Evolutionary conservation across 2,888 invertebrate genomes (phyloP).

Genomic region (Leucania comma): DNA sequence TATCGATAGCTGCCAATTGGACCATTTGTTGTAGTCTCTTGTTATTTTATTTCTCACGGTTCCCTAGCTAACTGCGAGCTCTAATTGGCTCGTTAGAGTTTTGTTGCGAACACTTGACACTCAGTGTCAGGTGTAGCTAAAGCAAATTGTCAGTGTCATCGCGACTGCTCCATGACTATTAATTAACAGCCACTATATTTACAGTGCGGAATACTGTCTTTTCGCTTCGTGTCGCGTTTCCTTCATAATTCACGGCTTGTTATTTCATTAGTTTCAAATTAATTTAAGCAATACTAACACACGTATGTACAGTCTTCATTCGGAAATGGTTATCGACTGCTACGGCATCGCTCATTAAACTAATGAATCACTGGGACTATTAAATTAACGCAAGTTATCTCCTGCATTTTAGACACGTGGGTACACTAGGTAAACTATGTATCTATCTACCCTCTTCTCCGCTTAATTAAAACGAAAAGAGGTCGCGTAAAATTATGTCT

Average conservation of each 20-base stretch:
- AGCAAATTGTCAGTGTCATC: slow-evolving; percentile 49
- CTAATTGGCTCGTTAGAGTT: slow-evolving; percentile 65
- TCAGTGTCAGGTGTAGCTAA: slow-evolving; percentile 56
- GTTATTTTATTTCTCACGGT: slow-evolving; percentile 67
- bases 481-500: slow-evolving; percentile 62
- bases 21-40: slow-evolving; percentile 29
- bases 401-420: slow-evolving; percentile 27
- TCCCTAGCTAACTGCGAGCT: slow-evolving; percentile 55
- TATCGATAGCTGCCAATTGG: slow-evolving; percentile 45
- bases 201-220: slow-evolving; percentile 27
- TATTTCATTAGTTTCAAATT: slow-evolving; percentile 36
- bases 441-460: slow-evolving; percentile 57
- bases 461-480: slow-evolving; percentile 72
- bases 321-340: not conserved
- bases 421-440: slow-evolving; percentile 58
- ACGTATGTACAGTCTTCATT: not conserved
- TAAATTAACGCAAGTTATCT: slow-evolving; percentile 41
- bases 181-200: slow-evolving; percentile 44
- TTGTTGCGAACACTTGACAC: slow-evolving; percentile 58
- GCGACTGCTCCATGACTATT: slow-evolving; percentile 37
- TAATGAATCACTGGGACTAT: slow-evolving; percentile 31
- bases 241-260: slow-evolving; percentile 30
- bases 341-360: slow-evolving; percentile 12
- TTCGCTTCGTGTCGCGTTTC: slow-evolving; percentile 28
- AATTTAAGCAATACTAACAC: slow-evolving; percentile 13